Conservation (phyloP, 2,113 vertebrate genomes). For the Bujurquina vittata region DNA sequence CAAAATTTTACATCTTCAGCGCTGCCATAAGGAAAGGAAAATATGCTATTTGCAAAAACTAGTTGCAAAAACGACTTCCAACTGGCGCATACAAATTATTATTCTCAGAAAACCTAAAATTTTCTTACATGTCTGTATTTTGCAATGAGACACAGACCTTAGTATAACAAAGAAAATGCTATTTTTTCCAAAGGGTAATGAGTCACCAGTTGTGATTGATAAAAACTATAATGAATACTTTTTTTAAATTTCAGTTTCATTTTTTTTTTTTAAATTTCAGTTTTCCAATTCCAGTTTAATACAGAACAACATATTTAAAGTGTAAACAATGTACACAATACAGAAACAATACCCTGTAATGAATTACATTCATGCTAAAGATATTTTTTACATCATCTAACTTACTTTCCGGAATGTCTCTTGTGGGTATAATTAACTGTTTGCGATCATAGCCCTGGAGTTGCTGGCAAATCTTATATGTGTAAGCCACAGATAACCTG, state of each 20-base stretch:
- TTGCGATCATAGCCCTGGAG: constrained; percentile 22
- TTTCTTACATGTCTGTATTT: neutral
- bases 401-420: constrained; percentile 63
- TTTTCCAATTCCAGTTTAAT: neutral
- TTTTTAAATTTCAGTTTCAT: neutral
- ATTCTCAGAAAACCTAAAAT: neutral
- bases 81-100: no score
- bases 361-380: constrained; percentile 2
- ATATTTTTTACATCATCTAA: constrained; percentile 22
- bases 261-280: neutral
- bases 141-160: neutral
- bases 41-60: neutral
- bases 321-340: neutral
- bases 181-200: neutral
- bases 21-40: neutral
- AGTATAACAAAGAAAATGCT: neutral
- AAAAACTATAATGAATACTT: no score
- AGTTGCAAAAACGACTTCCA: no score
- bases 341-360: neutral
- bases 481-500: constrained; percentile 63
- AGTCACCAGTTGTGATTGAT: no score
- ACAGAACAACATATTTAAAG: neutral
- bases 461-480: constrained; percentile 31
- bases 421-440: constrained; percentile 9
- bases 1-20: neutral